Conservation (phyloP, 53 echinoderm and acorn worm genomes). For the Holothuria scabra region DNA sequence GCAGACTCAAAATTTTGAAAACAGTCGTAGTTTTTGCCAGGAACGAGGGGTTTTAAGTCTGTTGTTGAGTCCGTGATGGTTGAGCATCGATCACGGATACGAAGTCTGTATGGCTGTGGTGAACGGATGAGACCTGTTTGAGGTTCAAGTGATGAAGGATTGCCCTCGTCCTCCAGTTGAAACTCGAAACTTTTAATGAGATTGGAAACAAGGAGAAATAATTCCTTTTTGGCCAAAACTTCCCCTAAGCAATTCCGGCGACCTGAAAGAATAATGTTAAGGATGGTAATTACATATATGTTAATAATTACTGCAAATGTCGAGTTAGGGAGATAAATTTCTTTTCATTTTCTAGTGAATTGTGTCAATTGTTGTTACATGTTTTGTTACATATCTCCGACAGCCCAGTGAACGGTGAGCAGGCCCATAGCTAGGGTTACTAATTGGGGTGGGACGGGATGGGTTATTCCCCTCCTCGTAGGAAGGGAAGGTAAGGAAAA, state of each 20-base stretch:
- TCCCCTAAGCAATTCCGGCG: constrained; percentile 78
- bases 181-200: constrained; percentile 62
- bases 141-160: constrained; percentile 11
- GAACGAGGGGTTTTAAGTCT: too few species aligned
- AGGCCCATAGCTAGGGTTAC: too few species aligned
- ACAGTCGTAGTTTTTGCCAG: too few species aligned
- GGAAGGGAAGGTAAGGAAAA: too few species aligned
- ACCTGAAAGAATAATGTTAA: constrained; percentile 46
- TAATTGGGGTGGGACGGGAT: too few species aligned
- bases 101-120: constrained; percentile 17
- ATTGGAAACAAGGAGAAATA: constrained; percentile 74
- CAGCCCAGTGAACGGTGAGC: too few species aligned
- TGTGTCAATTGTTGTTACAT: too few species aligned
- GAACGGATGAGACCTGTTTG: not conserved
- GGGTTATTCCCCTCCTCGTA: too few species aligned
- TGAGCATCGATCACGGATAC: not conserved
- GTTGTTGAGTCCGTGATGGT: not conserved
- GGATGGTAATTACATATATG: not conserved
- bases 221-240: constrained; percentile 63
- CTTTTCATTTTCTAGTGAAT: not conserved
- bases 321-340: not conserved
- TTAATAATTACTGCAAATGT: not conserved
- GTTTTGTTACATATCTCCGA: too few species aligned
- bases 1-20: too few species aligned
- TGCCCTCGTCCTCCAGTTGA: constrained; percentile 5